phyloP scores from a whole-genome alignment of 64 coral and sea anemone species.

The Exaiptasia diaphana region DNA sequence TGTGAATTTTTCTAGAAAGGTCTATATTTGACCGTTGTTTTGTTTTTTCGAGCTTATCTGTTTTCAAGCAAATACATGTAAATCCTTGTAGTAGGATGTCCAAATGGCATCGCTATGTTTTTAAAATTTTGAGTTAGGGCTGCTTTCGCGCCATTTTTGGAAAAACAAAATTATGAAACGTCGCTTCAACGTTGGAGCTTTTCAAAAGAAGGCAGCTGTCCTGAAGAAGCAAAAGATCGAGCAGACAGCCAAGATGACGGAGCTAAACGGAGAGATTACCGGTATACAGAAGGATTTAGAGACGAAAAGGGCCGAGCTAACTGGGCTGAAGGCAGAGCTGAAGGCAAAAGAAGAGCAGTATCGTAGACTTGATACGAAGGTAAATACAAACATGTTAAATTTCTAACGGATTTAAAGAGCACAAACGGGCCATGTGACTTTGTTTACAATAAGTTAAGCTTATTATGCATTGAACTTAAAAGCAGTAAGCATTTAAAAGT shows the following conservation, averaged over 20 bases:
- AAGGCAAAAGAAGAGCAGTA: slow-evolving; percentile 16
- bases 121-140: slow-evolving; percentile 8
- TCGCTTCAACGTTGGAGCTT: background rate
- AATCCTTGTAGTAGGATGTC: background rate
- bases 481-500: too few species aligned
- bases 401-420: too few species aligned
- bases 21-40: too few species aligned
- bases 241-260: background rate
- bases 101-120: slow-evolving; percentile 4
- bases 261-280: background rate
- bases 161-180: background rate
- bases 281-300: slow-evolving; percentile 8
- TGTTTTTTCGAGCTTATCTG: too few species aligned
- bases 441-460: too few species aligned
- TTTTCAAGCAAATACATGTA: too few species aligned
- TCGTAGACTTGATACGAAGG: background rate
- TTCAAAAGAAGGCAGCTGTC: background rate
- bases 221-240: background rate
- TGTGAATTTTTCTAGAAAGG: too few species aligned
- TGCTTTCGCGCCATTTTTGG: background rate
- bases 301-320: slow-evolving; percentile 1
- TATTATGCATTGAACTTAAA: too few species aligned
- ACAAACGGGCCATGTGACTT: too few species aligned
- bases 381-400: background rate
- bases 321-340: background rate